Conservation (phyloP, 2,888 invertebrate species). For the Chorisops tibialis region DNA sequence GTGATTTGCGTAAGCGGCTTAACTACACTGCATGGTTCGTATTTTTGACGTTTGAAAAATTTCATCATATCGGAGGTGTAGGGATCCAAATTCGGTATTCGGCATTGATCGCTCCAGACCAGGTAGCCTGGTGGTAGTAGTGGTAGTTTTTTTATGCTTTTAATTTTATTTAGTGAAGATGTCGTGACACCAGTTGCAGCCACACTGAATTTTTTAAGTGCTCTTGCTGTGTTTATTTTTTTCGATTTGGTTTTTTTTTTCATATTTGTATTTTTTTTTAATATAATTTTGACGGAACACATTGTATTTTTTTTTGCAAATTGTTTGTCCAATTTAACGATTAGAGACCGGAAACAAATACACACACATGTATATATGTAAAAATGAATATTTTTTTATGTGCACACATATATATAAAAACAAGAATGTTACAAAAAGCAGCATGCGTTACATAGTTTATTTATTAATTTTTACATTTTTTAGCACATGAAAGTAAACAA, state of each 20-base stretch:
- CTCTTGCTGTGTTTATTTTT: conserved; percentile 17
- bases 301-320: neutral
- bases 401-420: neutral
- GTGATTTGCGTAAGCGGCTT: conserved; percentile 44
- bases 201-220: conserved; percentile 23
- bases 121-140: conserved; percentile 46
- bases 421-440: too few relatives aligned
- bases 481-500: too few relatives aligned
- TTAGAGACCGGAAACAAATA: neutral
- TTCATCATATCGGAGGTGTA: conserved; percentile 57
- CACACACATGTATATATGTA: neutral
- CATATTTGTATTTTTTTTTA: neutral
- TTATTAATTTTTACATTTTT: too few relatives aligned
- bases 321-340: conserved; percentile 1
- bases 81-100: conserved; percentile 61
- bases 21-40: conserved; percentile 54
- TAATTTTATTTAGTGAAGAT: conserved; percentile 8
- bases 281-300: neutral
- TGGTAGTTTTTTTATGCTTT: conserved; percentile 20
- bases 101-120: conserved; percentile 60
- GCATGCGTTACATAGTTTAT: too few relatives aligned
- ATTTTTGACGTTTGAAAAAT: conserved; percentile 55
- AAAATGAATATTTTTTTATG: too few relatives aligned
- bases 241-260: neutral
- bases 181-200: conserved; percentile 3